These are phyloP conservation scores for Acromyrmex heyeri DNA, from an alignment of 1,140 invertebrate genomes.

Conservation along the genomic window DNA sequence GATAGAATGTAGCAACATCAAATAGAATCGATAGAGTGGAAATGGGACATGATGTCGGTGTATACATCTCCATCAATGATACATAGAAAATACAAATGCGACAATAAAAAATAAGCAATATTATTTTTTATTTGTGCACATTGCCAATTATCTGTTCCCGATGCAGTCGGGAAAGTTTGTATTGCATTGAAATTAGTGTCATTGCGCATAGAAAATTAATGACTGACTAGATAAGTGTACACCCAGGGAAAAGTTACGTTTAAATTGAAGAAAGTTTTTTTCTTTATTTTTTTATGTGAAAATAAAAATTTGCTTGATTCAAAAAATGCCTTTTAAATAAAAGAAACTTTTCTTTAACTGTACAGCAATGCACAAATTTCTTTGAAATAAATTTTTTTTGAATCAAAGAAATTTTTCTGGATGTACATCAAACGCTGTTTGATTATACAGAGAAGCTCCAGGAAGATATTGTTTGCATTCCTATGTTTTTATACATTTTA, in stretches of 20 bases:
- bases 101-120: conserved; percentile 54
- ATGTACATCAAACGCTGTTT: background rate
- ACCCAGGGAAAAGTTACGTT: no score
- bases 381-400: no score
- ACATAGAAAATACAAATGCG: background rate
- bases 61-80: background rate
- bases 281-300: no score
- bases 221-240: background rate
- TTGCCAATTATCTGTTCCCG: background rate
- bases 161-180: background rate
- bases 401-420: no score
- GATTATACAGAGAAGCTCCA: background rate
- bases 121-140: conserved; percentile 35
- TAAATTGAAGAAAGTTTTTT: no score
- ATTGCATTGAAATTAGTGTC: background rate
- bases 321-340: no score
- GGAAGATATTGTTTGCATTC: background rate
- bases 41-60: conserved; percentile 7
- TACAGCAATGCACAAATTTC: no score
- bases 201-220: background rate
- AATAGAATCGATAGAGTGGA: conserved; percentile 41
- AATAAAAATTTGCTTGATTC: no score
- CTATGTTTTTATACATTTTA: background rate
- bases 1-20: conserved; percentile 26
- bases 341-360: no score